Conservation (phyloP, 2,113 vertebrate genomes). For the Camelus dromedarius region DNA sequence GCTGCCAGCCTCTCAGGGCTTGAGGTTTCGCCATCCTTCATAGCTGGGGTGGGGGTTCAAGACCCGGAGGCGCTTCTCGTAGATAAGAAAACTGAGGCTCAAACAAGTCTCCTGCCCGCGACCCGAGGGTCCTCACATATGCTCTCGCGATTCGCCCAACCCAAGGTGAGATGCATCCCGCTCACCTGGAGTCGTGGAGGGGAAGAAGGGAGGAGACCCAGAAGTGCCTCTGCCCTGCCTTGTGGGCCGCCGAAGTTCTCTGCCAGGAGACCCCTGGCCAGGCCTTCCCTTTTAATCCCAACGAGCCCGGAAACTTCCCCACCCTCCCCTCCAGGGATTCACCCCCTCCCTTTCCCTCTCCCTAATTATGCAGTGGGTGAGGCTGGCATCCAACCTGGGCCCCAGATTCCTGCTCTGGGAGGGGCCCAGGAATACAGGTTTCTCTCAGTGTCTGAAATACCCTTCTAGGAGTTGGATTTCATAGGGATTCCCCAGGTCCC, state of each 20-base stretch:
- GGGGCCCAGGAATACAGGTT: conserved; percentile 67
- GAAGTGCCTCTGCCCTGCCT: neutral
- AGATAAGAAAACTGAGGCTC: neutral
- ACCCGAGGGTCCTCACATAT: neutral
- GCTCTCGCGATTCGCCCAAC: neutral
- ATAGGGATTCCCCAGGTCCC: neutral
- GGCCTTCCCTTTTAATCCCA: conserved; percentile 77
- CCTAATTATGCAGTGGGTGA: conserved; percentile 76
- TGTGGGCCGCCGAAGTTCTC: neutral
- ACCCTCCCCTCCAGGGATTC: conserved; percentile 27
- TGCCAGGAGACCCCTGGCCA: conserved; percentile 62
- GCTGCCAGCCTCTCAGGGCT: neutral
- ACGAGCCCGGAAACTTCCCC: conserved; percentile 69
- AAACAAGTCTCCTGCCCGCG: neutral
- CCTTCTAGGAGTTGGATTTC: neutral
- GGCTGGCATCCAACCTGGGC: conserved; percentile 71
- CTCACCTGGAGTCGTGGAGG: conserved; percentile 64
- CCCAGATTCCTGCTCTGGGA: conserved; percentile 79
- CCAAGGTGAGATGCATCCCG: neutral
- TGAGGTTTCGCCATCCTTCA: neutral
- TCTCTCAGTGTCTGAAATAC: conserved; percentile 36
- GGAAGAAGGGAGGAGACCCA: neutral
- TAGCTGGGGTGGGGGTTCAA: neutral
- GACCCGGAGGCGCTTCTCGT: neutral
- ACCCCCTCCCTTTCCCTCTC: conserved; percentile 67